Base-by-base conservation (phyloP, 2,113 vertebrate species). In the Mobula hypostoma region DNA sequence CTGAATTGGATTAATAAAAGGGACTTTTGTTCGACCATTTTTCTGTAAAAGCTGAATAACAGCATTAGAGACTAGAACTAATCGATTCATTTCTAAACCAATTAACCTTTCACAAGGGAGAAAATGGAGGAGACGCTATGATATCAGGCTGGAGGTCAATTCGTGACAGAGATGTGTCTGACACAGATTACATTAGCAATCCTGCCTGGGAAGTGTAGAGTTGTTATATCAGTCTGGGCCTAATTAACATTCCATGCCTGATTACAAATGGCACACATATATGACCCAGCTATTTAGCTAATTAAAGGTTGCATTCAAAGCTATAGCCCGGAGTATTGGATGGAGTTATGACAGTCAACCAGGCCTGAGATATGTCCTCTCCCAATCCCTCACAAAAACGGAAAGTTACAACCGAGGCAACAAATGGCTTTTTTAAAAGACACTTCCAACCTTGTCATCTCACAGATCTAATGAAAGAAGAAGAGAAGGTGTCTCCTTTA, bases 31-130 rank as follows among this genome's bases (percentile, higher is more conserved):
- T 96, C 94, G 95, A 66, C 80, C n/a, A 78, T 94, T 94, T 95
- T 94, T 9, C 72, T 96, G 96, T 95, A 97, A 97, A 97, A 96
- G 96, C 96, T 97, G 95, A 97, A 97, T 97, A 97, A 97, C 97
- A 96, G 97, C 97, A 97, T 97, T 97, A 97, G 96, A 80, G 95
- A 96, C 95, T 95, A 95, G 96, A 97, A 97, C 97, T 96, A 97
- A 97, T 97, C 96, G 95, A 97, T 97, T 97, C 97, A 97, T 97
- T 97, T 97, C 97, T 96, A 97, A 97, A 97, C 97, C 97, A 97
- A 97, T 97, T 97, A 97, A 97, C 97, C 97, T 97, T 96, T 97
- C 97, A 97, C 97, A 97, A 96, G 96, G 97, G 94, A 96, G 96
- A 96, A 97, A 96, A 96, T 94, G 94, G 94, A 95, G 80, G 94